Conservation (phyloP, 2,797 vertebrate genomes). For the Lepilemur septentrionalis region DNA sequence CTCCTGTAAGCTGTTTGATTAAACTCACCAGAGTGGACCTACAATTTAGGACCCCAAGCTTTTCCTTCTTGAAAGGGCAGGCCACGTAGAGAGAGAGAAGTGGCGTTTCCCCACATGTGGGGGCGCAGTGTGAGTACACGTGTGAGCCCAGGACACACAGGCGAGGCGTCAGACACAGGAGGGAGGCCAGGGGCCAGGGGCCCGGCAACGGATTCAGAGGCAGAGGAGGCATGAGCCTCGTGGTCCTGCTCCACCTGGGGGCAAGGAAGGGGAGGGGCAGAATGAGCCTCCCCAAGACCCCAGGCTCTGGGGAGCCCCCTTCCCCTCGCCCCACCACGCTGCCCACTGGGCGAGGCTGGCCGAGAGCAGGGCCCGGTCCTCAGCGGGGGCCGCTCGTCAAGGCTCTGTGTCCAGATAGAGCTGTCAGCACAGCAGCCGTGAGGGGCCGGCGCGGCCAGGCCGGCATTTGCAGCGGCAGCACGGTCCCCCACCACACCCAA, state of each 20-base stretch:
- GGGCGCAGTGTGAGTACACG: fast-evolving
- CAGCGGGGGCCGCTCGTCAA: not conserved
- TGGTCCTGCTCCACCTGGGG: fast-evolving
- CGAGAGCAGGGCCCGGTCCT: not conserved
- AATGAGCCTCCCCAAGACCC: not conserved
- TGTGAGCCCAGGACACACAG: not conserved
- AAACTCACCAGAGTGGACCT: not conserved
- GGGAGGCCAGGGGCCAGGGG: not conserved
- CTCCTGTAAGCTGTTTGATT: not conserved
- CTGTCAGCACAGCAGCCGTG: not conserved
- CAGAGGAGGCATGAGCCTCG: not conserved
- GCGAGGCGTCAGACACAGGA: not conserved
- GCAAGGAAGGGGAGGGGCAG: not conserved
- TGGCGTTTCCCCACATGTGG: not conserved
- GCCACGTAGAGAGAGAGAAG: not conserved
- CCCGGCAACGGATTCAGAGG: fast-evolving
- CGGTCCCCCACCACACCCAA: fast-evolving
- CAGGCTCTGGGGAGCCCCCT: not conserved
- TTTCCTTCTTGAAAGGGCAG: not conserved
- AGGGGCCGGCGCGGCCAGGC: not conserved
- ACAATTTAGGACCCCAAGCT: not conserved
- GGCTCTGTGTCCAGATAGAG: not conserved
- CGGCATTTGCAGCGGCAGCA: no score
- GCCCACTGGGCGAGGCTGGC: not conserved
- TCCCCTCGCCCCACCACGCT: not conserved